These are phyloP conservation scores for Luperina nickerlii DNA, from an alignment of 2,888 invertebrate species.

Conservation along the genomic window DNA sequence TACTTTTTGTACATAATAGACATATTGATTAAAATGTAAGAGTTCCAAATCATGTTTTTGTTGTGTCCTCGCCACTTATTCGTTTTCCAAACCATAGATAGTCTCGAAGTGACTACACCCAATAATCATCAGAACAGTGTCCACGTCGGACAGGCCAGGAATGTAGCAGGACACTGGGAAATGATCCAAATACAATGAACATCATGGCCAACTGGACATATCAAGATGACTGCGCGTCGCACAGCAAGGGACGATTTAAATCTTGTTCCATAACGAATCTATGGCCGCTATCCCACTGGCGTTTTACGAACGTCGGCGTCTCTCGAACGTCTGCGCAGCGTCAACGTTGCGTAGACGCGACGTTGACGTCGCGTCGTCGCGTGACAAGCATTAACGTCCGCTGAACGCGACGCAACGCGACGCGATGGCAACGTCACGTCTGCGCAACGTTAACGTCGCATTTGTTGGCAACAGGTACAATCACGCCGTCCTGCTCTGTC, in stretches of 20 bases:
- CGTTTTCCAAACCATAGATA: not conserved
- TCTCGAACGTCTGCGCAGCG: no score
- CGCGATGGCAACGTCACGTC: no score
- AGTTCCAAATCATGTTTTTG: constrained; percentile 48
- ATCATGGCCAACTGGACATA: not conserved
- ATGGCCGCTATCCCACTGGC: no score
- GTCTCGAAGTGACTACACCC: not conserved
- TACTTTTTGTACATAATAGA: constrained; percentile 75
- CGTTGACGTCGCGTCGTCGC: no score
- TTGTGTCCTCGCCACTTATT: not conserved
- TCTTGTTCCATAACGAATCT: no score
- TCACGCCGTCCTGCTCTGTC: no score
- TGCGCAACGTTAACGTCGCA: no score
- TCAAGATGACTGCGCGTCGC: not conserved
- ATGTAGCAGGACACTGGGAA: not conserved
- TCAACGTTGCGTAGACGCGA: no score
- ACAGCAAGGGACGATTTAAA: not conserved
- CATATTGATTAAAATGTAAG: constrained; percentile 69
- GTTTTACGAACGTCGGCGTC: no score
- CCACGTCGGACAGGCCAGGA: not conserved
- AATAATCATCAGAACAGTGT: not conserved
- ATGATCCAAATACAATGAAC: not conserved
- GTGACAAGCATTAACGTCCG: no score
- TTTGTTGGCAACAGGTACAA: no score
- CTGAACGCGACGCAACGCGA: no score